Conservation (phyloP, 2,797 vertebrate species). For the Caiman crocodilus region DNA sequence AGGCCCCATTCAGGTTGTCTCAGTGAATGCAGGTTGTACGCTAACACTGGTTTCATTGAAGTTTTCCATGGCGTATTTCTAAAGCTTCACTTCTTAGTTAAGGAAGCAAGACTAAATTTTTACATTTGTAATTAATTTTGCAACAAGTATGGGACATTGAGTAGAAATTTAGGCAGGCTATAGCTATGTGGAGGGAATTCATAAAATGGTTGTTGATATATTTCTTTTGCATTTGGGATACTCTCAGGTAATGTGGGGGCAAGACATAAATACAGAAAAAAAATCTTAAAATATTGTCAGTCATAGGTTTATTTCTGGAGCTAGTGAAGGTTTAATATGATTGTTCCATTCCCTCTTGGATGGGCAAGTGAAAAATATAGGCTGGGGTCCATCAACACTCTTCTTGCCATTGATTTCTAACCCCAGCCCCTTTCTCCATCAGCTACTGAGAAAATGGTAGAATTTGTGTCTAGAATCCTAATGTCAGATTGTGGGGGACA, state of each 20-base stretch:
- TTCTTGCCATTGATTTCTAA: not conserved
- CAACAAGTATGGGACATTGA: not conserved
- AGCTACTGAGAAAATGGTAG: not conserved
- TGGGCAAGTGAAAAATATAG: not conserved
- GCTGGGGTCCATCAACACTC: not conserved
- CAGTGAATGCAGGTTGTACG: accelerated
- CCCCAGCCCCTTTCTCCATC: not conserved
- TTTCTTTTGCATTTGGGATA: not conserved
- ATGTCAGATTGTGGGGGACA: not conserved
- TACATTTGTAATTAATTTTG: not conserved
- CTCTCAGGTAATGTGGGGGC: not conserved
- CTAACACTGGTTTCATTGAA: not conserved
- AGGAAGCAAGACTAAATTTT: not conserved
- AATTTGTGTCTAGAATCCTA: not conserved
- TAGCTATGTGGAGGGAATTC: not conserved
- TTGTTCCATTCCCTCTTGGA: not conserved
- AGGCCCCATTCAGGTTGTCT: not conserved
- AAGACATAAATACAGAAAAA: not conserved
- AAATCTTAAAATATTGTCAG: not conserved
- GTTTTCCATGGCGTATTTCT: not conserved
- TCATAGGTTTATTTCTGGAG: not conserved
- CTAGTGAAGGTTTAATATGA: not conserved
- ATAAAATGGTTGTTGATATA: not conserved
- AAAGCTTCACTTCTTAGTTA: not conserved
- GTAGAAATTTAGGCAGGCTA: not conserved